Percentiles rank a stretch among this genome's conserved stretches.
Evolutionary conservation across 2,888 invertebrate species (phyloP).

Genomic region (Eristalis tenax): DNA sequence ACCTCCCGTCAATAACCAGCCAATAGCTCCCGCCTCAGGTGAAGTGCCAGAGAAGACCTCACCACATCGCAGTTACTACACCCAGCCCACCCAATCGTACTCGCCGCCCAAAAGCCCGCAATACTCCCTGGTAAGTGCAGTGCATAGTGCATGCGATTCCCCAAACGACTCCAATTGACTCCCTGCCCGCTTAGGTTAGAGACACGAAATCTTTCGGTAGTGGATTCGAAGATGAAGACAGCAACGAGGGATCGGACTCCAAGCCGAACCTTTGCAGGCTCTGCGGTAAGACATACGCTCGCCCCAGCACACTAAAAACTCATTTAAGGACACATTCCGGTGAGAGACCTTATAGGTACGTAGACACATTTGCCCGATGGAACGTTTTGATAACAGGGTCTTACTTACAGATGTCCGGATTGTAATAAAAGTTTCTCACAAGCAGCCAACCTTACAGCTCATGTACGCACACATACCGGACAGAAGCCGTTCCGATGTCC

Average conservation of each 20-base stretch:
- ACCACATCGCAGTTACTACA: conserved; percentile 80
- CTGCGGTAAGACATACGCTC: conserved; percentile 97
- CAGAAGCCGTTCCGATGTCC: conserved; percentile 99
- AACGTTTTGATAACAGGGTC: background rate
- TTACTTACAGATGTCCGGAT: conserved; percentile 86
- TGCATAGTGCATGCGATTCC: background rate
- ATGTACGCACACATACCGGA: conserved; percentile 93
- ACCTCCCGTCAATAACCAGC: conserved; percentile 82
- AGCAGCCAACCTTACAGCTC: conserved; percentile 98
- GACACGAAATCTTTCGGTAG: conserved; percentile 76
- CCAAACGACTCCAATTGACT: background rate
- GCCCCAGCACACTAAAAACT: conserved; percentile 98
- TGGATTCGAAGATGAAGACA: conserved; percentile 88
- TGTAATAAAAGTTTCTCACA: conserved; percentile 99
- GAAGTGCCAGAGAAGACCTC: conserved; percentile 75
- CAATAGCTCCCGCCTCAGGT: conserved; percentile 79
- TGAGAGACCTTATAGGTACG: conserved; percentile 85
- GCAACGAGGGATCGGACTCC: conserved; percentile 82
- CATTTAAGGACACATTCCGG: conserved; percentile 98
- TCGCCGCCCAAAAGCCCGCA: conserved; percentile 79
- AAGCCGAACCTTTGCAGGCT: conserved; percentile 95
- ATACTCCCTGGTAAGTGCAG: conserved; percentile 74
- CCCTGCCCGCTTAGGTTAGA: conserved; percentile 64
- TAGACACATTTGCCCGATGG: background rate
- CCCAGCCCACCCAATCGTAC: conserved; percentile 76